phyloP scores from a whole-genome alignment of 2,797 vertebrate genomes.

The Gymnothorax reevesii region DNA sequence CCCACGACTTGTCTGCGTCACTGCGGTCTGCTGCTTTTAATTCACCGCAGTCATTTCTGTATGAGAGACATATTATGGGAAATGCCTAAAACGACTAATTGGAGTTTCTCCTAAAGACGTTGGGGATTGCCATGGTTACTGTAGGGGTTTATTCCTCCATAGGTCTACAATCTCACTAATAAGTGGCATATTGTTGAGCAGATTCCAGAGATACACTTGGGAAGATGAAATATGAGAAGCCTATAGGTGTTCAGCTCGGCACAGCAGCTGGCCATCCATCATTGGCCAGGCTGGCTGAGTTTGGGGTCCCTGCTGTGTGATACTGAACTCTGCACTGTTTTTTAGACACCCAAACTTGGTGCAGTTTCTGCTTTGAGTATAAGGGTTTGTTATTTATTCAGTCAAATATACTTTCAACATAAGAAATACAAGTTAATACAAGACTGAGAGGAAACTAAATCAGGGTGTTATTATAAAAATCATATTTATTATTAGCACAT shows the following conservation, averaged over 20 bases:
- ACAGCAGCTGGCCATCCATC: background rate
- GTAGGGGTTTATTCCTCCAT: background rate
- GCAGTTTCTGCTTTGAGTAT: background rate
- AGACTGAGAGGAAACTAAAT: too few species aligned
- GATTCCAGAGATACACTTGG: background rate
- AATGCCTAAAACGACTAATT: background rate
- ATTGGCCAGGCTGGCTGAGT: background rate
- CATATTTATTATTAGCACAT: too few species aligned
- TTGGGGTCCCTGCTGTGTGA: background rate
- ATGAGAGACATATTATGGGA: background rate
- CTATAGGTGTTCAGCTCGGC: background rate
- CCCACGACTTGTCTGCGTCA: background rate
- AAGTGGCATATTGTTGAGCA: background rate
- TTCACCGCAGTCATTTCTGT: background rate
- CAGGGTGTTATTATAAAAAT: too few species aligned
- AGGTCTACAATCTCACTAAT: background rate
- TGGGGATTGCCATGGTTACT: background rate
- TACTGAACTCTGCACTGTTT: background rate
- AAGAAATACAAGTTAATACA: too few species aligned
- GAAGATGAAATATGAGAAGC: background rate
- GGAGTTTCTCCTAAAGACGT: background rate
- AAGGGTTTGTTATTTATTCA: background rate
- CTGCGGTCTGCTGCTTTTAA: background rate
- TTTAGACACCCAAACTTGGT: background rate
- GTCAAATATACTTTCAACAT: background rate